Evolutionary conservation across 2,113 vertebrate species (phyloP).

Genomic region (Empidonax traillii): DNA sequence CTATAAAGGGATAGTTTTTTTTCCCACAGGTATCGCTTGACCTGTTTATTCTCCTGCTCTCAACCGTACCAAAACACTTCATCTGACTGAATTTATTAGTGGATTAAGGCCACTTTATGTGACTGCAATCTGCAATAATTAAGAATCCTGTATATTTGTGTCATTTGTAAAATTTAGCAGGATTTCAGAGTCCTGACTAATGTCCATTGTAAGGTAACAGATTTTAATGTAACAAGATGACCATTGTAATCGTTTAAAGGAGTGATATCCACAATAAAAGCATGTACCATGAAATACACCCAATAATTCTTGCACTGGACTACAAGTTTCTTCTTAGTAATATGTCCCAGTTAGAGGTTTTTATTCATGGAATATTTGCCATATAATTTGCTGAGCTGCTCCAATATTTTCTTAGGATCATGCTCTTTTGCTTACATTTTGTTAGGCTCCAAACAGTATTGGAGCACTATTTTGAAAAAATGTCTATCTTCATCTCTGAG

Average conservation of each 20-base stretch:
- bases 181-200: not conserved
- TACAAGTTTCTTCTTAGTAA: not conserved
- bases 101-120: not conserved
- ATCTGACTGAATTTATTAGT: not conserved
- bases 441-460: not conserved
- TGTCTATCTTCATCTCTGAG: not conserved
- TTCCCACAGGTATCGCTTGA: not conserved
- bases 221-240: not conserved
- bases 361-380: not conserved
- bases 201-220: not conserved
- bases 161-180: not conserved
- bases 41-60: not conserved
- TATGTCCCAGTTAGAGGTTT: not conserved
- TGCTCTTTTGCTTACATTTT: not conserved
- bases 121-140: not conserved
- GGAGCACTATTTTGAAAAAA: not conserved
- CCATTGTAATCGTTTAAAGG: not conserved
- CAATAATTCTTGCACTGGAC: not conserved
- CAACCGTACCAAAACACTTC: not conserved
- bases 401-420: not conserved
- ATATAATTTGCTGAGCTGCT: not conserved
- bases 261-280: not conserved
- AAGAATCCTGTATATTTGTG: not conserved
- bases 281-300: not conserved
- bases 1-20: not conserved